Conservation (phyloP, 2,888 invertebrate species). For the Resseliella maxima region DNA sequence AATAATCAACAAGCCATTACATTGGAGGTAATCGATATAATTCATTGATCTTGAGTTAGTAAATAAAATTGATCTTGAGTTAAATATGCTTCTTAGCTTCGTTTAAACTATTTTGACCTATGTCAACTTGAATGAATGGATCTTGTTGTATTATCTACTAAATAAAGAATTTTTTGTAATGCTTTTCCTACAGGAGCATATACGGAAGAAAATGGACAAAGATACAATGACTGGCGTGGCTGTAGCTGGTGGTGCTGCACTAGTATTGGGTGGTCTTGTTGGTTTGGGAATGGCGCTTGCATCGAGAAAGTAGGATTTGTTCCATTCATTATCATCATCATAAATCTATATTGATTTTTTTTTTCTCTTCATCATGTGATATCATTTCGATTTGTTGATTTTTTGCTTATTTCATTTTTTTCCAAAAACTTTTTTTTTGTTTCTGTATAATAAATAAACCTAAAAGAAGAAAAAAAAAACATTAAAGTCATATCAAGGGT, state of each 20-base stretch:
- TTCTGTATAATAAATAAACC: too few relatives aligned
- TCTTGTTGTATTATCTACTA: too few relatives aligned
- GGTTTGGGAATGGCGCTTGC: slow-evolving; percentile 86
- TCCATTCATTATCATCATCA: slow-evolving; percentile 4
- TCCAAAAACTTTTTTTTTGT: too few relatives aligned
- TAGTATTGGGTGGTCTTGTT: slow-evolving; percentile 84
- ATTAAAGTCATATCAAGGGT: too few relatives aligned
- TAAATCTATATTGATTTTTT: neutral
- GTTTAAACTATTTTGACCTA: too few relatives aligned
- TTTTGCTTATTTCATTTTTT: neutral
- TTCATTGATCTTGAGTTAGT: neutral
- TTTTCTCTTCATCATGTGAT: slow-evolving; percentile 8
- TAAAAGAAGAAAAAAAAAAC: too few relatives aligned
- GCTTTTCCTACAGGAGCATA: slow-evolving; percentile 76
- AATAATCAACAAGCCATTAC: slow-evolving; percentile 88
- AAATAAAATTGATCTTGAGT: neutral
- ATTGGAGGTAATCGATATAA: slow-evolving; percentile 71
- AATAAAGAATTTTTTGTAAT: neutral
- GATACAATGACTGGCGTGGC: slow-evolving; percentile 91
- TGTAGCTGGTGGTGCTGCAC: slow-evolving; percentile 86
- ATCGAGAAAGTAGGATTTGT: slow-evolving; percentile 41
- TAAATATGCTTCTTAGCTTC: neutral
- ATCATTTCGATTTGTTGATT: neutral
- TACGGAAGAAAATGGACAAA: slow-evolving; percentile 91
- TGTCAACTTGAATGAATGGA: too few relatives aligned